phyloP scores from a whole-genome alignment of 2,113 vertebrate species.

The Ursus arctos region DNA sequence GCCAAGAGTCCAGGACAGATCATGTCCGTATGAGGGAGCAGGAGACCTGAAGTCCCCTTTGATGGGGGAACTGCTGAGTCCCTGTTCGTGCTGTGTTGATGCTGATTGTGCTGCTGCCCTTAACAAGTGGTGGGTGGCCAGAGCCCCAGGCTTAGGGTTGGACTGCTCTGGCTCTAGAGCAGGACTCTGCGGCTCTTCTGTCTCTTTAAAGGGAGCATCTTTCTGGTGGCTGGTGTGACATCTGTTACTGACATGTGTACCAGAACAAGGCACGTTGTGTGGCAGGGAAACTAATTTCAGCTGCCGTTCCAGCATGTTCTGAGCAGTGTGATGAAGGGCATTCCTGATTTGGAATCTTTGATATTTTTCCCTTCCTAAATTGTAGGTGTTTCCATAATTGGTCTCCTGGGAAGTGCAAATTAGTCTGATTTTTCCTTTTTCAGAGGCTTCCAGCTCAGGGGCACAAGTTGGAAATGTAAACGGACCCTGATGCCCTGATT shows the following conservation, averaged over 20 bases:
- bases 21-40: neutral
- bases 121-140: neutral
- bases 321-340: neutral
- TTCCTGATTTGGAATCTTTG: neutral
- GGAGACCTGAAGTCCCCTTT: neutral
- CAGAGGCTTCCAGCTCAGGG: neutral
- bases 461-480: neutral
- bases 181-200: neutral
- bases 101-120: neutral
- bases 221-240: neutral
- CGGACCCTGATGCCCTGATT: neutral
- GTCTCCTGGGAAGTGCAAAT: constrained; percentile 46
- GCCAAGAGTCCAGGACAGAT: neutral
- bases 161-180: neutral
- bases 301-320: neutral
- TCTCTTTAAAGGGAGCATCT: neutral
- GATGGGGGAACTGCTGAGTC: no score
- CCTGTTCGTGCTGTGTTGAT: neutral
- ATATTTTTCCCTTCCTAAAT: neutral
- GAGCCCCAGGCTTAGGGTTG: neutral
- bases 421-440: constrained; percentile 17
- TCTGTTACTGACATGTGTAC: neutral
- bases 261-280: neutral
- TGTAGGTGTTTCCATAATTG: constrained; percentile 36
- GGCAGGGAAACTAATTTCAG: neutral